A percentile compares a stretch with the other conserved stretches of the same genome.
phyloP scores from a whole-genome alignment of 2,113 vertebrate genomes.

The Casuarius casuarius region DNA sequence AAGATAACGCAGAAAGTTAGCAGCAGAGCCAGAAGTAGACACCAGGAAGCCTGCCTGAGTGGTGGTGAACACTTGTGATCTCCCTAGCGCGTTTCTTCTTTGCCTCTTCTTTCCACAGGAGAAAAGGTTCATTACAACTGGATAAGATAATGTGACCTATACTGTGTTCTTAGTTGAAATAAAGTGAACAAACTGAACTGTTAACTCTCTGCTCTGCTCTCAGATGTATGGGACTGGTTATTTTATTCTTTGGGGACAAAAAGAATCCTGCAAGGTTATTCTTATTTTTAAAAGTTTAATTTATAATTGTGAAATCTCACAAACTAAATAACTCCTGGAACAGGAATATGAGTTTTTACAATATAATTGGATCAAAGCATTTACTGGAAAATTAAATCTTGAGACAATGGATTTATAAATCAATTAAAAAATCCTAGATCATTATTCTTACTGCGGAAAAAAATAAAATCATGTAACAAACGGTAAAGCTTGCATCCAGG shows the following conservation, averaged over 20 bases:
- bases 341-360: neutral
- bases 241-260: neutral
- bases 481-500: neutral
- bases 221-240: neutral
- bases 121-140: neutral
- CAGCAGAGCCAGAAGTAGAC: conserved; percentile 8
- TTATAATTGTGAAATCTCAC: neutral
- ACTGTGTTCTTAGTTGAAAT: neutral
- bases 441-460: neutral
- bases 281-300: neutral
- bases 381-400: neutral
- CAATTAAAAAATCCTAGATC: neutral
- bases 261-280: neutral
- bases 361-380: neutral
- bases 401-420: neutral
- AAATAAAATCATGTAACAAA: neutral
- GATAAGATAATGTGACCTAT: neutral
- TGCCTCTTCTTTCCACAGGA: neutral
- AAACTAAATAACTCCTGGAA: neutral
- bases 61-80: neutral
- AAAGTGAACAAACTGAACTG: neutral
- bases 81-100: neutral
- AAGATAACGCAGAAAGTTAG: neutral
- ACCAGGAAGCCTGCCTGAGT: neutral
- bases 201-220: neutral